These are phyloP conservation scores for Carposina sasakii DNA, from an alignment of 1,140 invertebrate genomes.

Conservation along the genomic window DNA sequence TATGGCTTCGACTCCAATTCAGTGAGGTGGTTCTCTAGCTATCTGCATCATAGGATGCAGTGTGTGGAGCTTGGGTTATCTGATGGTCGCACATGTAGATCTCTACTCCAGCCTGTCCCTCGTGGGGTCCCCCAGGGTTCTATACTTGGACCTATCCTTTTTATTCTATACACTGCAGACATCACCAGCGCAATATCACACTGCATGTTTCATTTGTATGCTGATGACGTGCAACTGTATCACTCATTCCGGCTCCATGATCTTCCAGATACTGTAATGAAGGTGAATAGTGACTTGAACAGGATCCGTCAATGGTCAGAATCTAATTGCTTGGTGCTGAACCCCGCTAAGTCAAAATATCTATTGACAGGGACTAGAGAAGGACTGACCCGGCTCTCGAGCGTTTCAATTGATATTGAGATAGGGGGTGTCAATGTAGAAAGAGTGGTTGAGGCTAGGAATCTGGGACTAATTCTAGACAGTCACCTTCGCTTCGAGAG, in stretches of 20 bases:
- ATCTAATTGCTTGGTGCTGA: background rate
- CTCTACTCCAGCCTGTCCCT: background rate
- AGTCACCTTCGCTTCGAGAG: slow-evolving; percentile 4
- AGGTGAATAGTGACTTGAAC: background rate
- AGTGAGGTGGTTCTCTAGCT: background rate
- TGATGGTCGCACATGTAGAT: background rate
- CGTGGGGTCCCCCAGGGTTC: background rate
- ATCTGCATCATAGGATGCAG: background rate
- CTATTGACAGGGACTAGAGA: background rate
- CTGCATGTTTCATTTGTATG: slow-evolving; percentile 7
- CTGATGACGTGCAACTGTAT: slow-evolving; percentile 10
- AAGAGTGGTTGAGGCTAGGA: slow-evolving; percentile 1
- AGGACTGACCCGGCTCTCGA: background rate
- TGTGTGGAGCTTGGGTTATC: background rate
- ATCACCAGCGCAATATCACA: background rate
- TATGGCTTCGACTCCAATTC: background rate
- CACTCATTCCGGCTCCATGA: background rate
- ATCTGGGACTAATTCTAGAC: slow-evolving; percentile 9
- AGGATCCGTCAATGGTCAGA: background rate
- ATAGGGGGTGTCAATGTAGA: background rate
- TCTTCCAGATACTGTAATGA: background rate
- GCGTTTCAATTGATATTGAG: background rate
- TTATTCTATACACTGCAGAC: background rate
- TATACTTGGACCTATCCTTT: background rate
- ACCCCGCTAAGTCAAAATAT: background rate